A percentile compares a stretch with the other conserved stretches of the same genome.
These are phyloP conservation scores for Todiramphus chloris DNA, from an alignment of 2,113 vertebrate genomes.

Conservation along the genomic window DNA sequence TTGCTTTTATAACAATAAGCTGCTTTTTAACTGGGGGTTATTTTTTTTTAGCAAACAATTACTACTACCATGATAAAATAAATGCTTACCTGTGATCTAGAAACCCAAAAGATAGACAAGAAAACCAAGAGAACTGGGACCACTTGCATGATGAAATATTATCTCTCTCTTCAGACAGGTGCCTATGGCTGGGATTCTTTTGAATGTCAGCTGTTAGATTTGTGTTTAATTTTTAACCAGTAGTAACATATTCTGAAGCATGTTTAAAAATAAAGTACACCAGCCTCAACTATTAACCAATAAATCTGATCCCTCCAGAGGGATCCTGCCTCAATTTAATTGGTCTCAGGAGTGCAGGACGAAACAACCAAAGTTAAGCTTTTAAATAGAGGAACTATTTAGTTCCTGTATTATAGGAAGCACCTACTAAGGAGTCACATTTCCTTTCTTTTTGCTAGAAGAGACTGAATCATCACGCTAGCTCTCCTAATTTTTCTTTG, in stretches of 20 bases:
- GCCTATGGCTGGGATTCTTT: background rate
- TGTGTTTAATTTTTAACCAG: conserved; percentile 80
- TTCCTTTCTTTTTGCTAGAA: background rate
- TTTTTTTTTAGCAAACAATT: background rate
- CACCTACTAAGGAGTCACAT: no score
- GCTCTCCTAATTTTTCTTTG: accelerated
- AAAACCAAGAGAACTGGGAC: background rate
- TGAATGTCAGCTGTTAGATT: background rate
- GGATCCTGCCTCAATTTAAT: background rate
- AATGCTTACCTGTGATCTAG: conserved; percentile 70
- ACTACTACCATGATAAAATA: background rate
- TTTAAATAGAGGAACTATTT: no score
- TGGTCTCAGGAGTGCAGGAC: conserved; percentile 11
- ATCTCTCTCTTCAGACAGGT: background rate
- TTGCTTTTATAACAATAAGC: background rate
- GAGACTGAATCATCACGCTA: accelerated
- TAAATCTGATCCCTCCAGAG: conserved; percentile 22
- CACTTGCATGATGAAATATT: conserved; percentile 65
- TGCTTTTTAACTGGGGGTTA: background rate
- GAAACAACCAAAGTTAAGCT: background rate
- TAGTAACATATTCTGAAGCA: conserved; percentile 67
- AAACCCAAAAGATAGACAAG: conserved; percentile 21
- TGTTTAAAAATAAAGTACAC: conserved; percentile 22
- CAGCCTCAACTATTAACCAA: background rate
- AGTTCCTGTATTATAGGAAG: no score